Conservation (phyloP, 2,888 invertebrate species). For the Panorpa germanica region DNA sequence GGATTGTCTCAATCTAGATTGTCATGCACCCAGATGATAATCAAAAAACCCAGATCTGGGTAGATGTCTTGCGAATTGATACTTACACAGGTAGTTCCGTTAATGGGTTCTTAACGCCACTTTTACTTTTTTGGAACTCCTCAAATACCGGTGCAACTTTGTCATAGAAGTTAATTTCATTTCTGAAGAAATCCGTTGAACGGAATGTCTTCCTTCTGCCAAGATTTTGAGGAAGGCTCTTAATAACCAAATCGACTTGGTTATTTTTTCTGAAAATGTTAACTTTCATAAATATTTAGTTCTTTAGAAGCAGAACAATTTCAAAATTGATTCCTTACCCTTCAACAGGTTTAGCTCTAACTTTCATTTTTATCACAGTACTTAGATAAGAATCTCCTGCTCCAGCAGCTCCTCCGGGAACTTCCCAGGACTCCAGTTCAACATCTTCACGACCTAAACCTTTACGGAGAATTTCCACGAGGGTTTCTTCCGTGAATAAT, state of each 20-base stretch:
- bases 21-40: too few species aligned
- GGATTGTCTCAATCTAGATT: too few species aligned
- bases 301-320: not conserved
- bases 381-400: conserved; percentile 57
- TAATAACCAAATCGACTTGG: conserved; percentile 36
- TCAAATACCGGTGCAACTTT: conserved; percentile 20
- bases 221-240: conserved; percentile 42
- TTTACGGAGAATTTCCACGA: conserved; percentile 22
- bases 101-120: too few species aligned
- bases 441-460: conserved; percentile 17
- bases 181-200: conserved; percentile 45
- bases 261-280: conserved; percentile 14
- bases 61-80: too few species aligned
- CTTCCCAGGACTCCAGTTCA: conserved; percentile 23
- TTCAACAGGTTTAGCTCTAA: conserved; percentile 22
- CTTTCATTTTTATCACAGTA: conserved; percentile 35
- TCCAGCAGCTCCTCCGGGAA: conserved; percentile 22
- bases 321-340: conserved; percentile 13
- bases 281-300: conserved; percentile 2
- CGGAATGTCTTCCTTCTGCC: conserved; percentile 42
- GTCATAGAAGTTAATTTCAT: conserved; percentile 48
- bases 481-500: conserved; percentile 23
- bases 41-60: too few species aligned
- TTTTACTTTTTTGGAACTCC: conserved; percentile 19
- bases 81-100: too few species aligned